Evolutionary conservation across 2,113 vertebrate species (phyloP).

Genomic region (Melospiza melodia): DNA sequence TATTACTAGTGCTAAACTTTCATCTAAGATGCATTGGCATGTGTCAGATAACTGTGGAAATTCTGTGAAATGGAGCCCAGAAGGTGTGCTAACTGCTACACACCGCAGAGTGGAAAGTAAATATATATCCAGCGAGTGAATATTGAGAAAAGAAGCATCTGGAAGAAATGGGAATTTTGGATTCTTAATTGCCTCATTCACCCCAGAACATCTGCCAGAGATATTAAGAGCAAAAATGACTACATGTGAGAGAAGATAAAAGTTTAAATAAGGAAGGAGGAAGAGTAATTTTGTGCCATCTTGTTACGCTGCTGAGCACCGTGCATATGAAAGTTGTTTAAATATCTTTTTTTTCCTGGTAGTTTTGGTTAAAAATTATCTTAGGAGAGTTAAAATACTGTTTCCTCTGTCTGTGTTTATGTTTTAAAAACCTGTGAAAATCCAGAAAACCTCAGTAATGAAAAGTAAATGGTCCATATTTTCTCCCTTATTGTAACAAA

Average conservation of each 20-base stretch:
- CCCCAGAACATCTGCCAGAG: conserved; percentile 72
- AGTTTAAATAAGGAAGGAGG: conserved; percentile 34
- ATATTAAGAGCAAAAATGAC: conserved; percentile 57
- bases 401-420: background rate
- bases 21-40: conserved; percentile 32
- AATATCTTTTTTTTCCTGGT: background rate
- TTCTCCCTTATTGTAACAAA: background rate
- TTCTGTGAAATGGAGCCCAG: conserved; percentile 59
- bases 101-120: conserved; percentile 55
- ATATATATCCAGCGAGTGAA: conserved; percentile 67
- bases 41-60: conserved; percentile 27
- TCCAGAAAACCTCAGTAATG: background rate
- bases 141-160: conserved; percentile 76
- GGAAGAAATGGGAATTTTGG: conserved; percentile 65
- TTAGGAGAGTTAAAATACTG: background rate
- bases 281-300: conserved; percentile 4
- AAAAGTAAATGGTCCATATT: background rate
- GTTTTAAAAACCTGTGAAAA: background rate
- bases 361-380: background rate
- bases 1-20: conserved; percentile 6
- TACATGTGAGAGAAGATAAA: conserved; percentile 37
- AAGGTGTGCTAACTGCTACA: conserved; percentile 57
- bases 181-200: conserved; percentile 73
- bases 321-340: background rate
- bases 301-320: background rate